phyloP scores from a whole-genome alignment of 2,113 vertebrate species.

The Alces alces region DNA sequence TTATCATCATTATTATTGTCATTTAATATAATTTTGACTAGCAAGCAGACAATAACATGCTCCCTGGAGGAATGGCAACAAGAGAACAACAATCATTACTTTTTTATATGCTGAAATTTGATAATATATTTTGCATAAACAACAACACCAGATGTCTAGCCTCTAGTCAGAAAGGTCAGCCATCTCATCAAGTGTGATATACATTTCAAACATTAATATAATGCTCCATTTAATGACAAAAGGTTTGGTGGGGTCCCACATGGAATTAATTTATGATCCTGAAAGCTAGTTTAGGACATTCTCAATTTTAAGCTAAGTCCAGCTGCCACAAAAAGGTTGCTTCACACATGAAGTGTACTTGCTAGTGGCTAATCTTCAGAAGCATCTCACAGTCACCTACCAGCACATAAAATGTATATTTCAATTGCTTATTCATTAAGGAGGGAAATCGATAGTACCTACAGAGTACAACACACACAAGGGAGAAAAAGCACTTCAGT shows the following conservation, averaged over 20 bases:
- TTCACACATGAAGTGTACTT: background rate
- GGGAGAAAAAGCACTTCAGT: background rate
- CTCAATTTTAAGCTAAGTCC: conserved; percentile 28
- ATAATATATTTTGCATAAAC: conserved; percentile 37
- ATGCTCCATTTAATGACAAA: background rate
- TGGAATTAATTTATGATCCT: conserved; percentile 46
- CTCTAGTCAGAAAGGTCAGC: conserved; percentile 41
- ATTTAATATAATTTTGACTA: conserved; percentile 38
- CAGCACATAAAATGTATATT: background rate
- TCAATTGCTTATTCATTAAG: background rate
- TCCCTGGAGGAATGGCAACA: conserved; percentile 10
- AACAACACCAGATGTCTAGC: conserved; percentile 36
- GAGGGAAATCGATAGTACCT: background rate
- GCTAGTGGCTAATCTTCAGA: conserved; percentile 22
- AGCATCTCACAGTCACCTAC: background rate
- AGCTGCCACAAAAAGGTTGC: conserved; percentile 11
- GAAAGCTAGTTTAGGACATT: conserved; percentile 2
- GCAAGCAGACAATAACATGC: background rate
- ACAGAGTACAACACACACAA: background rate
- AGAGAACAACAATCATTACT: background rate
- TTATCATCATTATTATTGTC: background rate
- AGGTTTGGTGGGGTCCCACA: conserved; percentile 18
- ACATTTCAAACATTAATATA: conserved; percentile 20
- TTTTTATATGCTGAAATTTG: background rate
- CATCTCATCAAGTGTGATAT: conserved; percentile 39